Percentiles rank a stretch among this genome's conserved stretches.
Evolutionary conservation across 2,113 vertebrate species (phyloP).

Genomic region (Ramphastos sulfuratus): DNA sequence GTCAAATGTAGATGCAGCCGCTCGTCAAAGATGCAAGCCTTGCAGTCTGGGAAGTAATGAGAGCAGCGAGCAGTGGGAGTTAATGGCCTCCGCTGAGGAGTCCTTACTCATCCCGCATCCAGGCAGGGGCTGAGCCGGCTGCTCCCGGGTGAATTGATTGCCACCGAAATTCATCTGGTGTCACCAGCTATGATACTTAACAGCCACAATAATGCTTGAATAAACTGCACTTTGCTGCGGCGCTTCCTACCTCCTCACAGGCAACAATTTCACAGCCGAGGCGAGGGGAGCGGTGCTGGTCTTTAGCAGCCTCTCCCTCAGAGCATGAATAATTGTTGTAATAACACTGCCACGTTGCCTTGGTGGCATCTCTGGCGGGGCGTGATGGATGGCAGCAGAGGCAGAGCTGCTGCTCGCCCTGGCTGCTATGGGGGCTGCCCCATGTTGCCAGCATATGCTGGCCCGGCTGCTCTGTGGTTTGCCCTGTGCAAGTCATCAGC

Average conservation of each 20-base stretch:
- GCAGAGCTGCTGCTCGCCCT: neutral
- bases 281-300: neutral
- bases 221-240: slow-evolving; percentile 17
- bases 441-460: fast-evolving
- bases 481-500: neutral
- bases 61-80: slow-evolving; percentile 58
- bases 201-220: slow-evolving; percentile 8
- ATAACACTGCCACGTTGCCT: neutral
- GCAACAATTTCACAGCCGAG: slow-evolving; percentile 41
- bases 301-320: neutral
- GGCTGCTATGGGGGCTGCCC: neutral
- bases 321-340: neutral
- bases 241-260: neutral
- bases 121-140: slow-evolving; percentile 29
- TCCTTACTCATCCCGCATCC: slow-evolving; percentile 24
- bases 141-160: slow-evolving; percentile 49
- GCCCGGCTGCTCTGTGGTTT: neutral
- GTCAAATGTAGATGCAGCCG: slow-evolving; percentile 49
- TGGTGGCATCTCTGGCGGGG: neutral
- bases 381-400: neutral
- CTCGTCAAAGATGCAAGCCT: slow-evolving; percentile 59
- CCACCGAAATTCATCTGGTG: slow-evolving; percentile 30
- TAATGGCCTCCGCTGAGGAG: slow-evolving; percentile 63
- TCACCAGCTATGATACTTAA: slow-evolving; percentile 5
- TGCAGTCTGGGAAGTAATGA: slow-evolving; percentile 63